Conservation (phyloP, 2,113 vertebrate genomes). For the Prionailurus viverrinus region DNA sequence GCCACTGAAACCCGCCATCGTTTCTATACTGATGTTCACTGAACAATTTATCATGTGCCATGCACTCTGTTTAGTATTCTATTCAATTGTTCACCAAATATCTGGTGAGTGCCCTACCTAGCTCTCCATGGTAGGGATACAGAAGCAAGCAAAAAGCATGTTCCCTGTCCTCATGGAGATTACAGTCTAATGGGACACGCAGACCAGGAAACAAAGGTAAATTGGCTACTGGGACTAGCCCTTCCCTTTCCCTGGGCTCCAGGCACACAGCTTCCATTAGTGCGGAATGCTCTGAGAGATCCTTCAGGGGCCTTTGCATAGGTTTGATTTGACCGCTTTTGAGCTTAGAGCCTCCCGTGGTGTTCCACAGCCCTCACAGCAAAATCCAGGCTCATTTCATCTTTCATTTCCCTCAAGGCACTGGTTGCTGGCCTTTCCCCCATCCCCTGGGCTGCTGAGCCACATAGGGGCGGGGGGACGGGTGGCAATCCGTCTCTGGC, state of each 20-base stretch:
- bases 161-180: not conserved
- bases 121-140: not conserved
- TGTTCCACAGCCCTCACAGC: not conserved
- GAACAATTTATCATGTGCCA: not conserved
- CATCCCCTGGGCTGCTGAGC: accelerated
- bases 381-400: not conserved
- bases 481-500: no score
- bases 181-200: not conserved
- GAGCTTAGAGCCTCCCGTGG: not conserved
- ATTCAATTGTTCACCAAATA: not conserved
- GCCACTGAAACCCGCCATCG: not conserved
- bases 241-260: not conserved
- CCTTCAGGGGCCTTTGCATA: not conserved
- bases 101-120: no score
- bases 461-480: accelerated
- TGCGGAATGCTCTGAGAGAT: not conserved
- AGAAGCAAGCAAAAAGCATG: not conserved
- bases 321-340: not conserved
- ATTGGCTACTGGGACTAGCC: accelerated
- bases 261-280: not conserved
- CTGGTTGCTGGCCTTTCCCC: not conserved
- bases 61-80: no score
- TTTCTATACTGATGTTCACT: not conserved
- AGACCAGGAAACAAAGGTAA: not conserved
- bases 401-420: not conserved